phyloP scores from a whole-genome alignment of 2,888 invertebrate genomes.

The Euplexia lucipara region DNA sequence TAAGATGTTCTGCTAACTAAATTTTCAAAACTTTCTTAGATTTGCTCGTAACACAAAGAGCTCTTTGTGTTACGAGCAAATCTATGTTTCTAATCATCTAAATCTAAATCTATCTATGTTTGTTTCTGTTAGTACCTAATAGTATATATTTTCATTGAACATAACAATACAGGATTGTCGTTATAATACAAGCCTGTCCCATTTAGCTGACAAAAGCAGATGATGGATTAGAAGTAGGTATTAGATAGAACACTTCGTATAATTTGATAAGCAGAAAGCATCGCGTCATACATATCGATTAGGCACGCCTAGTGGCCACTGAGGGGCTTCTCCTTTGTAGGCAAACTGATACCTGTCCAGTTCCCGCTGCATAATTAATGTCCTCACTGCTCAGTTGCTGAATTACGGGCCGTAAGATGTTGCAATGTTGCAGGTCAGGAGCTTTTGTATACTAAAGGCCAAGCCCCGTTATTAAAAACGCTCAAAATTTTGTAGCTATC shows the following conservation, averaged over 20 bases:
- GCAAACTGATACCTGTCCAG: slow-evolving; percentile 62
- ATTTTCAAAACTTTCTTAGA: slow-evolving; percentile 35
- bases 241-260: slow-evolving; percentile 61
- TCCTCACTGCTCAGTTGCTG: slow-evolving; percentile 21
- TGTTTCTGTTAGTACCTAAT: slow-evolving; percentile 27
- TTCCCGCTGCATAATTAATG: slow-evolving; percentile 59
- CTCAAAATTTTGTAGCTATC: too few species aligned
- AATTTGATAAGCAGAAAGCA: slow-evolving; percentile 71
- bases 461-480: too few species aligned
- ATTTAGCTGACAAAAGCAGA: slow-evolving; percentile 45
- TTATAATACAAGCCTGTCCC: slow-evolving; percentile 20
- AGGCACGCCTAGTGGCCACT: slow-evolving; percentile 71
- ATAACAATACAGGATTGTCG: slow-evolving; percentile 24
- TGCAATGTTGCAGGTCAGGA: slow-evolving; percentile 18
- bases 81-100: too few species aligned
- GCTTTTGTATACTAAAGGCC: too few species aligned
- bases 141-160: slow-evolving; percentile 35
- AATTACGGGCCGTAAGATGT: slow-evolving; percentile 31
- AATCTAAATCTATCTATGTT: too few species aligned
- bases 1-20: slow-evolving; percentile 40
- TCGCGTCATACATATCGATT: slow-evolving; percentile 74
- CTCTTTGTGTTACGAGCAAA: too few species aligned
- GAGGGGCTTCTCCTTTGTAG: slow-evolving; percentile 76
- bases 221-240: slow-evolving; percentile 67
- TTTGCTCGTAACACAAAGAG: slow-evolving; percentile 36